These are phyloP conservation scores for Galleria mellonella DNA, from an alignment of 1,140 invertebrate genomes.

Conservation along the genomic window DNA sequence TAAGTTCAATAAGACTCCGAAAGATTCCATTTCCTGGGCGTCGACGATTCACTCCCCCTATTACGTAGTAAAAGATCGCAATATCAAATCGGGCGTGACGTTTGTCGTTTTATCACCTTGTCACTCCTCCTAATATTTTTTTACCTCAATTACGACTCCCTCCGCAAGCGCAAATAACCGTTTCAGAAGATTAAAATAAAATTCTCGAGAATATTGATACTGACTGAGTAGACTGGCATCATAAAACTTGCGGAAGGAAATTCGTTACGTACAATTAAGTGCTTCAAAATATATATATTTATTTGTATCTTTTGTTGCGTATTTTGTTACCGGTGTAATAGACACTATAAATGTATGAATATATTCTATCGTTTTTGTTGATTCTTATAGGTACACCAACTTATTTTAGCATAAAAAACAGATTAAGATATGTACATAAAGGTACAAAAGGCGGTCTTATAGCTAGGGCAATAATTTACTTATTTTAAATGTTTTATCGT, in stretches of 20 bases:
- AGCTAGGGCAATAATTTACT: no score
- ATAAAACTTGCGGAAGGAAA: background rate
- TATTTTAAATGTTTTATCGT: no score
- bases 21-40: conserved; percentile 11
- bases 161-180: conserved; percentile 36
- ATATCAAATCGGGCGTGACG: conserved; percentile 40
- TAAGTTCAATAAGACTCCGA: conserved; percentile 21
- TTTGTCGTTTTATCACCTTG: conserved; percentile 50
- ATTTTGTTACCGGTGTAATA: no score
- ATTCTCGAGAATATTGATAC: conserved; percentile 34
- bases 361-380: no score
- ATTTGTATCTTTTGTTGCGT: no score
- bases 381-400: no score
- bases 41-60: conserved; percentile 21
- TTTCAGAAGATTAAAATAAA: conserved; percentile 42
- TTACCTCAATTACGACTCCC: conserved; percentile 45
- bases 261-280: no score
- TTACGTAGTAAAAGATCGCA: conserved; percentile 37
- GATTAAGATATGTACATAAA: no score
- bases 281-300: no score
- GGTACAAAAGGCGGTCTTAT: no score
- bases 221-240: conserved; percentile 4
- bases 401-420: no score
- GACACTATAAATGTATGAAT: no score
- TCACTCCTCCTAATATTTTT: conserved; percentile 43